These are phyloP conservation scores for Phyto melanocephala DNA, from an alignment of 2,888 invertebrate genomes.

Conservation along the genomic window DNA sequence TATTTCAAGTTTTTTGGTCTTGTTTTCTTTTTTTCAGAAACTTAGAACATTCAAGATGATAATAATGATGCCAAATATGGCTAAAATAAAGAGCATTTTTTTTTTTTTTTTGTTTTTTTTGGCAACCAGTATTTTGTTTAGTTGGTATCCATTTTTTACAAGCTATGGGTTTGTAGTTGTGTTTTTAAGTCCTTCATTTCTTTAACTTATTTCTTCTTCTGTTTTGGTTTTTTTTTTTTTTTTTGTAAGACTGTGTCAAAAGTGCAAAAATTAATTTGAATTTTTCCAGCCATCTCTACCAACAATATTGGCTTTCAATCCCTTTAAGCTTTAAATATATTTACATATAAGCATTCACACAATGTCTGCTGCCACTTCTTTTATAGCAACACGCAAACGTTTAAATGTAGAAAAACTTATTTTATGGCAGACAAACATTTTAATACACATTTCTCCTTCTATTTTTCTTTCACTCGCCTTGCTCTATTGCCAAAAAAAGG, in stretches of 20 bases:
- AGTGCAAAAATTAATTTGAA: slow-evolving; percentile 65
- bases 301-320: slow-evolving; percentile 10
- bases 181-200: slow-evolving; percentile 32
- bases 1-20: slow-evolving; percentile 45
- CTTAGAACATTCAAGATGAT: slow-evolving; percentile 26
- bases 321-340: slow-evolving; percentile 42
- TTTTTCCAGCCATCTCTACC: slow-evolving; percentile 38
- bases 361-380: too few species aligned
- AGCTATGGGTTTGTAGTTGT: neutral
- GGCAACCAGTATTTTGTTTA: slow-evolving; percentile 34
- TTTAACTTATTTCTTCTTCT: slow-evolving; percentile 11
- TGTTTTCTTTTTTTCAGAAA: neutral
- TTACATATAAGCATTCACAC: too few species aligned
- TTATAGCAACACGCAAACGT: too few species aligned
- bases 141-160: slow-evolving; percentile 18
- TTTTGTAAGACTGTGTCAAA: slow-evolving; percentile 48
- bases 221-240: slow-evolving; percentile 8
- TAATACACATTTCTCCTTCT: slow-evolving; percentile 14
- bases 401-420: too few species aligned
- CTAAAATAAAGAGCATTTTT: neutral
- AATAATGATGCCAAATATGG: slow-evolving; percentile 35
- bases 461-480: neutral
- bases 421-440: slow-evolving; percentile 54
- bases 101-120: slow-evolving; percentile 40
- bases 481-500: slow-evolving; percentile 21